phyloP scores from a whole-genome alignment of 2,113 vertebrate genomes.

The Parotia lawesii region DNA sequence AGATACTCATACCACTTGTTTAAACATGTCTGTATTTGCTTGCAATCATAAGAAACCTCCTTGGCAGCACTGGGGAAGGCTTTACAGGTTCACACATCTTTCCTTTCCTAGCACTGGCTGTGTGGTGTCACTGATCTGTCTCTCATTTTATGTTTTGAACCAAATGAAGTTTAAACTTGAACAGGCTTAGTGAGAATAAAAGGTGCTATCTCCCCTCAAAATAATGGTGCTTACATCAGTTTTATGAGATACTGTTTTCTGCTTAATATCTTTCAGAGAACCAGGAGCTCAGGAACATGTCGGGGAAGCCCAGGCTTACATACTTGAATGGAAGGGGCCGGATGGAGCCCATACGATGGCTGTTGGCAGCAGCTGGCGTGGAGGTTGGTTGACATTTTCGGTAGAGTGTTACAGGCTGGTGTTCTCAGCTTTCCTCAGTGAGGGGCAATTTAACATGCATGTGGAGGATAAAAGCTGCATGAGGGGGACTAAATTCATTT shows the following conservation, averaged over 20 bases:
- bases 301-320: constrained; percentile 76
- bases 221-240: not conserved
- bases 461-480: not conserved
- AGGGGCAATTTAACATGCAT: not conserved
- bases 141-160: not conserved
- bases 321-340: constrained; percentile 86
- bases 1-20: not conserved
- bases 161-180: not conserved
- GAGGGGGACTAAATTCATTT: not conserved
- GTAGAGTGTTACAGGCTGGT: not conserved
- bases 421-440: not conserved
- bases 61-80: not conserved
- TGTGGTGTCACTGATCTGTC: not conserved
- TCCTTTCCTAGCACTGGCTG: not conserved
- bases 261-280: constrained; percentile 30
- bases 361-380: constrained; percentile 80
- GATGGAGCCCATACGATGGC: constrained; percentile 90
- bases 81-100: not conserved
- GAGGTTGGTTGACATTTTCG: constrained; percentile 69
- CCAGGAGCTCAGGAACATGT: constrained; percentile 63
- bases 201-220: not conserved
- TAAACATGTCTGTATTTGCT: not conserved
- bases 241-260: not conserved
- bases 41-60: not conserved
- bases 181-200: not conserved